Base-by-base conservation (phyloP, 2,797 vertebrate genomes). In the Columba guinea region DNA sequence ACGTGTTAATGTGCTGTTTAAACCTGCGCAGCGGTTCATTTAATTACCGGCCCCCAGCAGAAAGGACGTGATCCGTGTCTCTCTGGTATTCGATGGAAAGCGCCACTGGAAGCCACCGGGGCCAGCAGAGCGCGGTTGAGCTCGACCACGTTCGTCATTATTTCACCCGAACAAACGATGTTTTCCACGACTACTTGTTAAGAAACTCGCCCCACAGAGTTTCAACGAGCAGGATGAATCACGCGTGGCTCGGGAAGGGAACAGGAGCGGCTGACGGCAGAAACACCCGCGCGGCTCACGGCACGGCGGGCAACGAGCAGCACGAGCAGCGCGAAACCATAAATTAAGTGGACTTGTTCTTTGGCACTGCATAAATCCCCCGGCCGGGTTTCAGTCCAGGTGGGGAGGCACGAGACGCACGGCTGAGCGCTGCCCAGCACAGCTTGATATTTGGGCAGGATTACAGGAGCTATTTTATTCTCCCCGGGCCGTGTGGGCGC, bases 251-350 rank as follows among this genome's bases (percentile, higher is more conserved):
- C 7, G 8, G 30, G 56, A 19, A 34, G 48, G 71, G 62, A 62
- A 34, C 3, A 3, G 65, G 26, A 52, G 46, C 27, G 10, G 7
- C 44, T 3, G 49, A 10, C 17, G 4, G 2, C 28, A 34, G 68
- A n/a, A 48, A 64, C 3, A 11, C 9, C 16, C 0, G 0, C 5
- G 3, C 2, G 12, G 11, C 41, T 8, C 53, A 10, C 0, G 1
- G 87, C 87, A 62, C 71, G 9, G 49, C 1, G 4, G 53, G 80
- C 23, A n/a, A n/a, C n/a, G n/a, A n/a, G n/a, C n/a, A n/a, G 64
- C 70, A 4, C 60, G 9, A 3, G 8, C 1, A 60, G 74, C 27
- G 51, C 22, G 63, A 52, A 85, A 35, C 11, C 24, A 46, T 28
- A 77, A 73, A 60, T 56, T 14, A 14, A 65, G 51, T 10, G 2